Percentiles rank a stretch among this genome's conserved stretches.
phyloP scores from a whole-genome alignment of 2,797 vertebrate species.

The Anguilla marmorata region DNA sequence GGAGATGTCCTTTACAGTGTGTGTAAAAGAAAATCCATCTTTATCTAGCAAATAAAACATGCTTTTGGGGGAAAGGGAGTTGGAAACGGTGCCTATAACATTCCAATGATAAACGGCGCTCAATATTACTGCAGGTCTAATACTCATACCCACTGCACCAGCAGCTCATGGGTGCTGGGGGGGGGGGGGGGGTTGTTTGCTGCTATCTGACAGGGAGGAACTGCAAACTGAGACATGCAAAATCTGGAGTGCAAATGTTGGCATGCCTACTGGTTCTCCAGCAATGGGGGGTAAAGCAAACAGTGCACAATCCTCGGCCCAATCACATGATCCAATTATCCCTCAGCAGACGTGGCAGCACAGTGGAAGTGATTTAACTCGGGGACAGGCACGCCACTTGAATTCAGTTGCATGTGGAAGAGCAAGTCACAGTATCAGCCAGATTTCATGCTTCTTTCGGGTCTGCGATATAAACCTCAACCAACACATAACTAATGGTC shows the following conservation, averaged over 20 bases:
- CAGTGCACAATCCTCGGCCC: not conserved
- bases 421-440: not conserved
- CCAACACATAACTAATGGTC: not conserved
- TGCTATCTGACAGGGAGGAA: too few relatives aligned
- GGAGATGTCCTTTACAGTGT: not conserved
- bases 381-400: not conserved
- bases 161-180: not conserved
- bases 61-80: not conserved
- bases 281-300: not conserved
- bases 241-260: not conserved
- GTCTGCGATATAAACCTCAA: constrained; percentile 30
- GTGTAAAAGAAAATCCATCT: not conserved
- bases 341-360: not conserved
- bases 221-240: not conserved
- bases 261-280: not conserved
- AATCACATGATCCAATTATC: not conserved
- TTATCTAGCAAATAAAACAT: not conserved
- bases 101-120: not conserved
- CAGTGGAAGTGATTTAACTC: not conserved
- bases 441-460: not conserved
- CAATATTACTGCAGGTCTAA: not conserved
- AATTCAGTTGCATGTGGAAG: not conserved
- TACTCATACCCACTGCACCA: not conserved
- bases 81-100: not conserved
- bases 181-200: not conserved